These are phyloP conservation scores for Xestoiulus laeticollis DNA, from an alignment of 2,888 invertebrate genomes.

Conservation along the genomic window DNA sequence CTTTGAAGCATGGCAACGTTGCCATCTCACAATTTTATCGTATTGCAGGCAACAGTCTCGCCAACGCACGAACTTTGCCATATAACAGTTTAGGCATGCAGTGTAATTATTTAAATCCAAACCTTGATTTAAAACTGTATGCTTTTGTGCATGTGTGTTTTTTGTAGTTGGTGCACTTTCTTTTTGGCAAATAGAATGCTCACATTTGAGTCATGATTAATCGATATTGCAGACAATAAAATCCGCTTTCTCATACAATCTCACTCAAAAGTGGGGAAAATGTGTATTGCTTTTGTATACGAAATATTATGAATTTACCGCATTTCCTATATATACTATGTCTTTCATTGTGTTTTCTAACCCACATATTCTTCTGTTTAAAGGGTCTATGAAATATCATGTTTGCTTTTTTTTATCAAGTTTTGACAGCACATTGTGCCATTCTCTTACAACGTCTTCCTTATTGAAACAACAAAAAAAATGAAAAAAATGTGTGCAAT, in stretches of 20 bases:
- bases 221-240: not conserved
- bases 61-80: conserved; percentile 19
- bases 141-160: not conserved
- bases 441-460: too few relatives aligned
- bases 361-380: too few relatives aligned
- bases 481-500: not conserved
- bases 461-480: not conserved
- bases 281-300: not conserved
- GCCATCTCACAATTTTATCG: not conserved
- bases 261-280: not conserved
- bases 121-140: not conserved
- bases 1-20: too few relatives aligned
- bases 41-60: not conserved
- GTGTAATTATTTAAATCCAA: not conserved
- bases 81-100: not conserved
- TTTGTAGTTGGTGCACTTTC: not conserved
- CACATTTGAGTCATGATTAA: not conserved
- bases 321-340: too few relatives aligned
- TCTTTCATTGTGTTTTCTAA: too few relatives aligned
- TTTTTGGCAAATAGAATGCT: not conserved
- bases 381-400: too few relatives aligned
- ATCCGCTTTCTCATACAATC: not conserved
- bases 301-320: not conserved
- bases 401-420: too few relatives aligned
- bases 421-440: too few relatives aligned